These are phyloP conservation scores for Dolichomitus sp. DNA, from an alignment of 2,888 invertebrate species.

Conservation along the genomic window DNA sequence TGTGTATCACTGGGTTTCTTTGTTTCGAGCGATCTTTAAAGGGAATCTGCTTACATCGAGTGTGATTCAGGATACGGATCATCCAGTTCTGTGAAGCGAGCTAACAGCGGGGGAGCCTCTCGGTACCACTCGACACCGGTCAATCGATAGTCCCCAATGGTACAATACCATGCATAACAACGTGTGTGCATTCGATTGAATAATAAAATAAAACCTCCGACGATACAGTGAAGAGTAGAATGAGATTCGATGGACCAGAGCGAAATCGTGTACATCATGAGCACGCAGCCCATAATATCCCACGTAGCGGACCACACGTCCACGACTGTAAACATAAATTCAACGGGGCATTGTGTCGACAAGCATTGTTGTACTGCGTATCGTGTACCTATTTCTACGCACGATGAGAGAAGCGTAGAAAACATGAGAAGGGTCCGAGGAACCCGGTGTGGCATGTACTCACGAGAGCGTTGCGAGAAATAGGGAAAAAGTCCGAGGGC, in stretches of 20 bases:
- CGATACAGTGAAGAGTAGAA: not conserved
- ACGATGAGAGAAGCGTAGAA: constrained; percentile 11
- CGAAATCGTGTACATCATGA: constrained; percentile 51
- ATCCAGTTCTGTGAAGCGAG: constrained; percentile 10
- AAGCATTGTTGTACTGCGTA: constrained; percentile 55
- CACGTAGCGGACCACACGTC: constrained; percentile 40
- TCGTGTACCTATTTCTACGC: constrained; percentile 42
- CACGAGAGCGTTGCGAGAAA: constrained; percentile 45
- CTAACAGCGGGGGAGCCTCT: not conserved
- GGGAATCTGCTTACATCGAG: constrained; percentile 39
- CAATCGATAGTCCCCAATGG: constrained; percentile 34
- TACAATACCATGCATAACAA: constrained; percentile 3
- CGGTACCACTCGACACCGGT: constrained; percentile 20
- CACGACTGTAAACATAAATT: constrained; percentile 61
- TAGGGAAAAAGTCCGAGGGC: constrained; percentile 36
- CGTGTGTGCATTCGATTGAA: constrained; percentile 27
- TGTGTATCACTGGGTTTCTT: constrained; percentile 52
- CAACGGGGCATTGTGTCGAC: constrained; percentile 62
- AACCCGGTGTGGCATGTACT: constrained; percentile 25
- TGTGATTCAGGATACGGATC: constrained; percentile 15
- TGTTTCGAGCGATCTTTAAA: constrained; percentile 42
- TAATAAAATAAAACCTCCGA: constrained; percentile 36
- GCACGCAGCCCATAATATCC: constrained; percentile 54
- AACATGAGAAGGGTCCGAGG: constrained; percentile 21
- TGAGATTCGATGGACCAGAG: constrained; percentile 31